A percentile compares a stretch with the other conserved stretches of the same genome.
Evolutionary conservation across 2,113 vertebrate species (phyloP).

Genomic region (Ciconia boyciana): DNA sequence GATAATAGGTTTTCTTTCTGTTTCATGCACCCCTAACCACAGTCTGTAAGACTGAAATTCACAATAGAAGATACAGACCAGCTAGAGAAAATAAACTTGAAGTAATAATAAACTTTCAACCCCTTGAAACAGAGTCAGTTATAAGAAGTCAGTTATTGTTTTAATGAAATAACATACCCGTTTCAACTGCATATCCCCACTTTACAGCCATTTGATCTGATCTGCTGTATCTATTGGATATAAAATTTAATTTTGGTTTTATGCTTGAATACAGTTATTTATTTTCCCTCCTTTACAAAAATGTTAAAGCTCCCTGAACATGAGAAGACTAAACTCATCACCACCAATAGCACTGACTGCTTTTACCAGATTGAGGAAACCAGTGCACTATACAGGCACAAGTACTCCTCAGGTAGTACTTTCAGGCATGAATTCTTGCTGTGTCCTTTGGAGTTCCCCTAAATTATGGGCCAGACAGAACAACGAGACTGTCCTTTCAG

Average conservation of each 20-base stretch:
- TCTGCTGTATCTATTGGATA: neutral
- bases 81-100: neutral
- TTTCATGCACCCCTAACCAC: neutral
- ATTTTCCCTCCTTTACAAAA: neutral
- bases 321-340: accelerated
- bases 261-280: neutral
- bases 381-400: accelerated
- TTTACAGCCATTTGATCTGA: neutral
- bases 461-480: neutral
- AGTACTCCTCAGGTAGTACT: neutral
- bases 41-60: neutral
- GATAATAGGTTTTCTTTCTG: neutral
- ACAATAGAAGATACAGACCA: neutral
- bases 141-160: neutral
- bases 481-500: neutral
- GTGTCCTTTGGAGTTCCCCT: neutral
- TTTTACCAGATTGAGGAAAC: no score
- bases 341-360: accelerated
- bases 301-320: neutral
- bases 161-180: neutral
- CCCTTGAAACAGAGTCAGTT: neutral
- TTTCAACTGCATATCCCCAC: neutral
- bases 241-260: neutral
- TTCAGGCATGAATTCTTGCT: neutral
- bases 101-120: neutral